phyloP scores from a whole-genome alignment of 2,888 invertebrate species.

The Smittia aterrima region DNA sequence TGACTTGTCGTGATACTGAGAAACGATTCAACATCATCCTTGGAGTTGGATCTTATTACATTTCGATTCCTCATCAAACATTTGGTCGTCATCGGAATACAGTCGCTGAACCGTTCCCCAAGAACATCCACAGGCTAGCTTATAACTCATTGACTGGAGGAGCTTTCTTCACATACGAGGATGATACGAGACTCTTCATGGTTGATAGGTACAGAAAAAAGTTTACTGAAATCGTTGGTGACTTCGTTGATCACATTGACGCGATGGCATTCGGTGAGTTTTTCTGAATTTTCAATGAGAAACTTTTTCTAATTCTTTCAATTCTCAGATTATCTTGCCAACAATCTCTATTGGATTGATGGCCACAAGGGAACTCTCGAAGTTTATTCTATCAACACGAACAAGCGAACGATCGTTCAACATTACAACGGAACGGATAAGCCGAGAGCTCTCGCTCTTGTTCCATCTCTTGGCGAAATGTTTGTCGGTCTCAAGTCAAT shows the following conservation, averaged over 20 bases:
- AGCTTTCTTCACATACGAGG: conserved; percentile 57
- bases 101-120: conserved; percentile 54
- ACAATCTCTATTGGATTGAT: conserved; percentile 74
- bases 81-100: conserved; percentile 65
- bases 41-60: conserved; percentile 59
- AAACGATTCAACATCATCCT: conserved; percentile 51
- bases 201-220: conserved; percentile 49
- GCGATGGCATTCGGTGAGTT: conserved; percentile 61
- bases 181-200: conserved; percentile 53
- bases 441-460: conserved; percentile 68
- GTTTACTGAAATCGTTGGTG: conserved; percentile 49
- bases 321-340: conserved; percentile 63
- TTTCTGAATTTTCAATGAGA: neutral
- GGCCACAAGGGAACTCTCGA: conserved; percentile 63
- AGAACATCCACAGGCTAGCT: conserved; percentile 64
- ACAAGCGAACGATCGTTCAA: conserved; percentile 60
- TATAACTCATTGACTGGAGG: conserved; percentile 61
- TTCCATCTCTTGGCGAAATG: conserved; percentile 66
- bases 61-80: conserved; percentile 63
- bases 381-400: conserved; percentile 62
- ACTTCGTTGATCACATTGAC: conserved; percentile 56
- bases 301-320: neutral
- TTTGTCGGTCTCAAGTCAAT: conserved; percentile 60
- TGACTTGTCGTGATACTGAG: conserved; percentile 55
- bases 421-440: conserved; percentile 59